Evolutionary conservation across 2,113 vertebrate species (phyloP).

Genomic region (Anguilla japonica): DNA sequence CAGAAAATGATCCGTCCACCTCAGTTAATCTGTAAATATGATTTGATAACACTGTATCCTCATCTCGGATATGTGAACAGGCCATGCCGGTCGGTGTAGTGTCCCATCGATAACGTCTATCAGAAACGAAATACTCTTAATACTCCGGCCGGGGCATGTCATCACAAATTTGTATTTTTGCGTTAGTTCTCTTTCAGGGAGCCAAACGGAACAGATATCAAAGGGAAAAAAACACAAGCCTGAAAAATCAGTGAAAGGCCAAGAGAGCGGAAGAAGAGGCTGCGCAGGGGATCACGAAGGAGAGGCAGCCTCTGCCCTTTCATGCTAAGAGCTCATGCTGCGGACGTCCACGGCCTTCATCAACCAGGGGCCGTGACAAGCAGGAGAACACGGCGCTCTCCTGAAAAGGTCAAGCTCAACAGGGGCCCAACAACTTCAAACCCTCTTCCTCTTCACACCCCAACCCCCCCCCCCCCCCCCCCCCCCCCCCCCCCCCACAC

Average conservation of each 20-base stretch:
- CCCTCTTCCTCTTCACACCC: conserved; percentile 30
- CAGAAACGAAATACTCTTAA: not conserved
- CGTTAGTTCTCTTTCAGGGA: conserved; percentile 25
- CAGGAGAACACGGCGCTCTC: conserved; percentile 57
- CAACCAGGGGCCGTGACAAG: conserved; percentile 64
- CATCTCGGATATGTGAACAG: conserved; percentile 1
- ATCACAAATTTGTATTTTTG: not conserved
- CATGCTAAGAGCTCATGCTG: conserved; percentile 52
- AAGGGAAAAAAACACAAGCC: conserved; percentile 10
- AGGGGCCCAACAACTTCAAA: conserved; percentile 66
- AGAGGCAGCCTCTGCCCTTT: conserved; percentile 49
- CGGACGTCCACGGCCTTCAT: conserved; percentile 60
- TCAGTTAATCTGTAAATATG: not conserved
- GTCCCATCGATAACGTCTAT: not conserved
- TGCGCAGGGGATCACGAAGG: conserved; percentile 61
- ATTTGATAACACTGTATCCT: not conserved
- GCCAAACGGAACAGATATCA: conserved; percentile 17
- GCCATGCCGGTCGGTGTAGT: not conserved
- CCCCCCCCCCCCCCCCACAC: conserved; percentile 54
- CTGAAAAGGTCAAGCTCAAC: conserved; percentile 68
- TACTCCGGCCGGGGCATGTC: not conserved
- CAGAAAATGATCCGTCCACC: not conserved
- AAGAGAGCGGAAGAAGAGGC: conserved; percentile 54
- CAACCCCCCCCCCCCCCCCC: conserved; percentile 54
- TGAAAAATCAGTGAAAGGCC: conserved; percentile 31